Conservation (phyloP, 2,113 vertebrate genomes). For the Ceuthmochares aereus region DNA sequence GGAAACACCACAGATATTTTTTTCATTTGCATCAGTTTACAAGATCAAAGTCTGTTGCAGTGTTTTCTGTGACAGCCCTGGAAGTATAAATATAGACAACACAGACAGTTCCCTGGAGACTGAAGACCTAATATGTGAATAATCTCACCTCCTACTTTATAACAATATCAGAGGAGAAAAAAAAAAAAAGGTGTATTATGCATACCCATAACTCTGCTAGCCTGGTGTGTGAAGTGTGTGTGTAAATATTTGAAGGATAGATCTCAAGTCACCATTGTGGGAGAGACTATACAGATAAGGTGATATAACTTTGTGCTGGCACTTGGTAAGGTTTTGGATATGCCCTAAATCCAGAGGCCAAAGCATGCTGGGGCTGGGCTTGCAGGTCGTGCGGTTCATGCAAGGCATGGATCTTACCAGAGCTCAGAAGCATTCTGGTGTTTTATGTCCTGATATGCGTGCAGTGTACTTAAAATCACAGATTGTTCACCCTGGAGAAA, state of each 20-base stretch:
- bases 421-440: neutral
- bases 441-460: neutral
- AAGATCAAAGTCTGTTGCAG: conserved; percentile 32
- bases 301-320: neutral
- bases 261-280: neutral
- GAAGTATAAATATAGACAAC: conserved; percentile 50
- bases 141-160: conserved; percentile 64
- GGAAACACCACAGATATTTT: neutral
- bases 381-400: fast-evolving
- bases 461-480: neutral
- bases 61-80: conserved; percentile 32
- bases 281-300: neutral
- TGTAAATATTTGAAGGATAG: conserved; percentile 57
- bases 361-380: neutral
- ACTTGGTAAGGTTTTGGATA: neutral
- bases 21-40: neutral
- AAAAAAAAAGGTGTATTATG: conserved; percentile 19
- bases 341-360: neutral
- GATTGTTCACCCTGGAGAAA: neutral
- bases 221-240: conserved; percentile 25
- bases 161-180: conserved; percentile 3
- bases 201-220: conserved; percentile 21
- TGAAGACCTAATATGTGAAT: conserved; percentile 59
- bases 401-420: neutral
- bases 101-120: conserved; percentile 45